Base-by-base conservation (phyloP, 1,140 invertebrate species). In the Drosophila sturtevanti region DNA sequence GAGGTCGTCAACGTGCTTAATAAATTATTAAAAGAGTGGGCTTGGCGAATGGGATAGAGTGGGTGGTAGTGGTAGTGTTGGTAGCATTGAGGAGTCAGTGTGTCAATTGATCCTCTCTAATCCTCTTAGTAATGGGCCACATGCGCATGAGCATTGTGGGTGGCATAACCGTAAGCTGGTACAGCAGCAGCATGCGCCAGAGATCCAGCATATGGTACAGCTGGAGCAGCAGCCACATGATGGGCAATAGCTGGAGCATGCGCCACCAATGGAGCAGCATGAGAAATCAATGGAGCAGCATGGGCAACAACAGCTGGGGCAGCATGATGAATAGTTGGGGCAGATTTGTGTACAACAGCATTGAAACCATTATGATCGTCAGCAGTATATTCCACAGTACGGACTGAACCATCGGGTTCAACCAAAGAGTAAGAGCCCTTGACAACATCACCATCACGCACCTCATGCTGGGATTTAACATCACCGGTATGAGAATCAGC, bases 21-120 rank as follows among this genome's bases (percentile, higher is more conserved):
- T 86, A 98, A 98, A 95, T 98, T 98, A 31, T 97, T 31, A 97
- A 70, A 69, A 87, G 96, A 98, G 91, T 96, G 96, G 92, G 93
- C 95, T 67, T 93, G 12, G 95, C 95, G 37, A 95, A n/a, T 93
- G 94, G 34, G 93, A 16, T 95, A 24, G 94, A 95, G 70, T 93
- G 60, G 95, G 95, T 14, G 92, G 95, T 24, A 93, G 94, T 41
- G 93, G 22, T 94, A 31, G 94, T 95, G 73, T 93, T 94, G 21
- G 93, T 94, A 62, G 93, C 11, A 55, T 55, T 48, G 52, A 52
- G 56, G 52, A 54, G 58, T 27, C 18, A 27, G 48, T 34, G 35
- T 37, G 37, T 12, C 11, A 38, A 38, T 16, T 31, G 44, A 34
- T 70, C 44, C 68, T 16, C n/a, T n/a, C 11, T 5, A 31, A 24